These are phyloP conservation scores for Itoplectis maculator DNA, from an alignment of 2,888 invertebrate species.

Conservation along the genomic window DNA sequence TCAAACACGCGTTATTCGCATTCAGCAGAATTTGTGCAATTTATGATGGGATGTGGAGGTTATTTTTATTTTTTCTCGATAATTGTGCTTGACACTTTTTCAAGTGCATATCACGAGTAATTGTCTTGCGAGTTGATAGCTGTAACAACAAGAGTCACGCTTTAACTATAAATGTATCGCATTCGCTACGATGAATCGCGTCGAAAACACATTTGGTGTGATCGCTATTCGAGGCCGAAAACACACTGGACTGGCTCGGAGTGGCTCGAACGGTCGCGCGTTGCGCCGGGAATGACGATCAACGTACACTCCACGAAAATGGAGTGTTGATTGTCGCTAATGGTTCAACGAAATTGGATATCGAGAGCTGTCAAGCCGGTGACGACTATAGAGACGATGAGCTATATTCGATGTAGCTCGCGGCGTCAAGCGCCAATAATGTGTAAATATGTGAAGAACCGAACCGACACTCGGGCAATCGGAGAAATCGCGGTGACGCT, in stretches of 20 bases:
- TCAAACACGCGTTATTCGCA: no score
- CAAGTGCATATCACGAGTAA: no score
- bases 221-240: neutral
- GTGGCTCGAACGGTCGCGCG: neutral
- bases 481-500: no score
- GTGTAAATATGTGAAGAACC: neutral
- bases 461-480: neutral
- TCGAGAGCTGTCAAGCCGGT: neutral
- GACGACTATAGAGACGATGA: neutral
- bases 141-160: neutral
- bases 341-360: constrained; percentile 30
- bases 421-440: neutral
- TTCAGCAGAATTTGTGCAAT: no score
- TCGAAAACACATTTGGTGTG: neutral
- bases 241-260: neutral
- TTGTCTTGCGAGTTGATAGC: no score
- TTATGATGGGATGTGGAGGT: no score
- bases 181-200: neutral
- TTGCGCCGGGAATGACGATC: neutral
- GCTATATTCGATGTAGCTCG: neutral
- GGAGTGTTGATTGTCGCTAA: constrained; percentile 10
- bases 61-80: no score
- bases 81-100: no score
- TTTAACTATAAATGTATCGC: no score
- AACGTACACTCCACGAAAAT: neutral